Base-by-base conservation (phyloP, 2,888 invertebrate species). In the Drosophila sordidula region DNA sequence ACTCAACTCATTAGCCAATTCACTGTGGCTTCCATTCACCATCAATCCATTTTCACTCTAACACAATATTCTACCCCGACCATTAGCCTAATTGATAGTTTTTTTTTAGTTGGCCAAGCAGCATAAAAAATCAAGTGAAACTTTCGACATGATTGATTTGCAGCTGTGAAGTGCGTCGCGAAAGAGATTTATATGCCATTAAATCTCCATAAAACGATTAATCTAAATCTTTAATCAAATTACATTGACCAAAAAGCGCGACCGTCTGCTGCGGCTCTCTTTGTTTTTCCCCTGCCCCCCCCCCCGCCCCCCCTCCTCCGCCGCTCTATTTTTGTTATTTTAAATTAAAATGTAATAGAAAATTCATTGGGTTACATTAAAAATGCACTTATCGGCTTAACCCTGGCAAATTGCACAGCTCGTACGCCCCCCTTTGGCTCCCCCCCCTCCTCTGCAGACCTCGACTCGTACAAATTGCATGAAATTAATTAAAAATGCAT, bases 381-480 rank as follows among this genome's bases (percentile, higher is more conserved):
- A 85, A 85, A 86, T 88, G 84, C 88, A 85, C 84, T 88, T 85
- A 85, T 83, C 88, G 87, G 88, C 83, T 85, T 85, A 85, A 86
- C 84, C 77, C 73, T 55, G 58, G 80, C 77, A 78, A 85, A 86
- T 80, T 85, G 77, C 75, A 82, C 67, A 59, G 73, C 64, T 67
- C 38, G 36, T n/a, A n/a, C 12, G 46, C 34, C 12, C 26, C 32
- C 32, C 32, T 18, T 18, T 18, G 18, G n/a, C 29, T 0, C 26
- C 26, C 32, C 18, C 6, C 6, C 0, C 26, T 1, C 11, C 14
- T n/a, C 26, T 34, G 34, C n/a, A 57, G 54, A 45, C 55, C 68
- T 56, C 55, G 65, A 57, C 68, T 80, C 75, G 69, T 78, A 88
- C 83, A 85, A 85, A 86, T 85, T 86, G 86, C 88, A 85, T 86